phyloP scores from a whole-genome alignment of 1,140 invertebrate species.

The Drosophila novamexicana region DNA sequence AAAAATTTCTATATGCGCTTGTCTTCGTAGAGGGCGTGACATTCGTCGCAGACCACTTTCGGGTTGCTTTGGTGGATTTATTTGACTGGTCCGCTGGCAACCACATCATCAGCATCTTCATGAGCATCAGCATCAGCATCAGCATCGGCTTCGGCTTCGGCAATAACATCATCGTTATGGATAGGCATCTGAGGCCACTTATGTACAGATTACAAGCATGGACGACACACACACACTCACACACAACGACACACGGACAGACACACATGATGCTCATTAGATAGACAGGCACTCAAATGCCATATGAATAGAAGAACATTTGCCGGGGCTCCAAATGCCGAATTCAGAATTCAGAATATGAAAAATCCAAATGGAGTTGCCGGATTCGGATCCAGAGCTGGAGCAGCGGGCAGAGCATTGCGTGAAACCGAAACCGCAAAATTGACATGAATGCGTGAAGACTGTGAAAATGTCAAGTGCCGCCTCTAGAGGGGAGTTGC shows the following conservation, averaged over 20 bases:
- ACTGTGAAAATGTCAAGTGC: slow-evolving; percentile 80
- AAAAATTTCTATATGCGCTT: too few relatives aligned
- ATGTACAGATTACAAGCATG: slow-evolving; percentile 62
- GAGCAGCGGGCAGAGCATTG: slow-evolving; percentile 20
- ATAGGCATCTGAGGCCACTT: slow-evolving; percentile 68
- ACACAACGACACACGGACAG: slow-evolving; percentile 5
- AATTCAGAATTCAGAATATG: slow-evolving; percentile 8
- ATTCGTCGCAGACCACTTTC: not conserved
- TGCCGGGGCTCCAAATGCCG: not conserved
- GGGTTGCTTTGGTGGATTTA: not conserved
- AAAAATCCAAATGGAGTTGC: slow-evolving; percentile 3
- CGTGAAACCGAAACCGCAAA: slow-evolving; percentile 77
- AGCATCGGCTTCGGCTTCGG: slow-evolving; percentile 7
- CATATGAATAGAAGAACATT: slow-evolving; percentile 19
- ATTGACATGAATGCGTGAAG: slow-evolving; percentile 76
- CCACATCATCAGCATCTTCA: slow-evolving; percentile 42
- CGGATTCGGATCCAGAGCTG: not conserved
- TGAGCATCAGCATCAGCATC: slow-evolving; percentile 35
- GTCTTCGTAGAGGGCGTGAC: not conserved
- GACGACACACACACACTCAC: slow-evolving; percentile 23
- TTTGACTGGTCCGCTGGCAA: slow-evolving; percentile 15
- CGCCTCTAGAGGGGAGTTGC: slow-evolving; percentile 21
- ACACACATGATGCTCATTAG: slow-evolving; percentile 14
- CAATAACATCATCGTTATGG: slow-evolving; percentile 20
- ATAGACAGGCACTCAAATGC: slow-evolving; percentile 14